These are phyloP conservation scores for Sturnira hondurensis DNA, from an alignment of 2,113 vertebrate genomes.

Conservation along the genomic window DNA sequence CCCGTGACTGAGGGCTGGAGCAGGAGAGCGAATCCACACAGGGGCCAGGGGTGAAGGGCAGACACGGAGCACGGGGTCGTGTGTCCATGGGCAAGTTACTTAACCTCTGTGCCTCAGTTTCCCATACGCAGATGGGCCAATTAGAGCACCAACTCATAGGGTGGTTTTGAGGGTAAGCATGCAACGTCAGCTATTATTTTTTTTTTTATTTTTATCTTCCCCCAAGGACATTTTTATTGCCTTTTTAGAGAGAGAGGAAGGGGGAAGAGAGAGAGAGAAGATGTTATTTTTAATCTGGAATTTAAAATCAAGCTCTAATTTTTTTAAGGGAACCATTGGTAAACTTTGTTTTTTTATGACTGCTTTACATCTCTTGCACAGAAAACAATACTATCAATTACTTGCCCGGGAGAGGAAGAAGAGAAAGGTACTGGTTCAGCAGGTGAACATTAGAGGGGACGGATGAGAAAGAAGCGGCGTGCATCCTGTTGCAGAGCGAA, in stretches of 20 bases:
- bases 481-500: fast-evolving
- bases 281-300: neutral
- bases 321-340: neutral
- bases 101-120: neutral
- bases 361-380: neutral
- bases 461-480: neutral
- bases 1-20: fast-evolving
- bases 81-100: no score
- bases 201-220: neutral
- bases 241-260: no score
- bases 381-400: neutral
- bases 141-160: neutral
- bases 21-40: fast-evolving
- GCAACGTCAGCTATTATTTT: fast-evolving
- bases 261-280: no score
- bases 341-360: neutral
- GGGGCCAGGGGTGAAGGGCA: neutral
- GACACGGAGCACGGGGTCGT: neutral
- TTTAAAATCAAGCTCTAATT: neutral
- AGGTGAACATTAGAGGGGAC: no score
- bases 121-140: neutral
- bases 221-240: no score
- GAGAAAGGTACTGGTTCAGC: neutral
- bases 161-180: neutral
- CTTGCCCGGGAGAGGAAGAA: neutral